These are phyloP conservation scores for Sebastes matsubarae DNA, from an alignment of 2,797 vertebrate species.

Conservation along the genomic window DNA sequence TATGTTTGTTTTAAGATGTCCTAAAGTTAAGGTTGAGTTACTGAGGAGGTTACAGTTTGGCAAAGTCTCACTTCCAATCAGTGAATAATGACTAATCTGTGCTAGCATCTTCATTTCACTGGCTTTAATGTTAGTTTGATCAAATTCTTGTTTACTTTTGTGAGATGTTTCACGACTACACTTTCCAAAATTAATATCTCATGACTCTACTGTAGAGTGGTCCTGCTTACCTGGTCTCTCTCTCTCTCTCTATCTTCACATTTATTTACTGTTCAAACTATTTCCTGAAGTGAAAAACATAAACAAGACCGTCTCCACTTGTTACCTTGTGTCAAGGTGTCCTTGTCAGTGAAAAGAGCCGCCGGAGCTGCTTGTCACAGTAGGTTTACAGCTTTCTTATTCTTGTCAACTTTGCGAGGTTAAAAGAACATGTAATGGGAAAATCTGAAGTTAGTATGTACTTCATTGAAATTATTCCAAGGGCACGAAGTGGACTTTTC, in stretches of 20 bases:
- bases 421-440: background rate
- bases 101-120: background rate
- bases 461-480: background rate
- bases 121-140: background rate
- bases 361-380: background rate
- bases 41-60: background rate
- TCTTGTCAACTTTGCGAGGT: background rate
- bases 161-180: background rate
- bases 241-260: background rate
- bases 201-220: too few species aligned
- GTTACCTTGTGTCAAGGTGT: slow-evolving; percentile 26
- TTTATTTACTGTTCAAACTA: slow-evolving; percentile 2
- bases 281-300: slow-evolving; percentile 2
- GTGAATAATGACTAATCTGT: background rate
- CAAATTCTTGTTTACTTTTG: background rate
- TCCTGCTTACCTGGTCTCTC: background rate
- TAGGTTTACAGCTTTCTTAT: background rate
- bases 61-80: background rate
- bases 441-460: background rate
- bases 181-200: background rate
- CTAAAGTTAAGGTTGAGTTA: background rate
- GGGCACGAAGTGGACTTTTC: background rate
- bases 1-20: background rate
- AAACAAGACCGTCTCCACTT: background rate
- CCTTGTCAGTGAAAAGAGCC: background rate